Evolutionary conservation across 2,113 vertebrate species (phyloP), one percentile per base, ranked within the genome.

Genomic region (Axis porcinus): DNA sequence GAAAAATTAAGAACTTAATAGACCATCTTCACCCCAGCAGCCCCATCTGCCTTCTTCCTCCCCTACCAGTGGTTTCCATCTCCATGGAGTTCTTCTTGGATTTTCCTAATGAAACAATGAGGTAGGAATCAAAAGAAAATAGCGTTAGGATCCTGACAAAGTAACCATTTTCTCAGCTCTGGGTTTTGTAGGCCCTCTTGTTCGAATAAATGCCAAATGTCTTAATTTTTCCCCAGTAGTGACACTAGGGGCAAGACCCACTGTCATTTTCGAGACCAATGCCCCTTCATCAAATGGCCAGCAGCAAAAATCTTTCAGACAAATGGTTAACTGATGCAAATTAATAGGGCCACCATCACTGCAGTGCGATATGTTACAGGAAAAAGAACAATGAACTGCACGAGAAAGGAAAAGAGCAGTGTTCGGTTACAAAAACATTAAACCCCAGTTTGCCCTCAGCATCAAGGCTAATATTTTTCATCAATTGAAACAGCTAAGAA

Each of bases 101-200:
- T 57, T 91, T 60, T 21, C 62, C 91, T 88, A 81, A 47, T 57
- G 88, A 86, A 97, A 93, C 86, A 94, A 91, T 76, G 64, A 96
- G 60, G 33, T 74, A 55, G 45, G 85, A 97, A 40, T 50, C 55
- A 16, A 55, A 57, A 97, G 60, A 76, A 89, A 83, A 76, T 33
- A n/a, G 50, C 19, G 3, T 90, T 55, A 62, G 60, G 74, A 43
- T 60, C 50, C 79, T 30, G 62, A 87, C n/a, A 86, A 87, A 96
- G 97, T 97, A 94, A 98, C 90, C 97, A 92, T 95, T 97, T 97
- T 97, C 97, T 96, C 85, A 25, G 8, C n/a, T 70, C 86, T 54
- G 64, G 86, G 50, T 84, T 83, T 43, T 11, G 93, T 93, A 97
- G 88, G 98, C 98, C 98, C 98, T 98, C 96, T 98, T 98, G 96